Percentiles rank a stretch among this genome's conserved stretches.
These are phyloP conservation scores for Leptinotarsa undecemlineata DNA, from an alignment of 1,140 invertebrate species.

Conservation along the genomic window DNA sequence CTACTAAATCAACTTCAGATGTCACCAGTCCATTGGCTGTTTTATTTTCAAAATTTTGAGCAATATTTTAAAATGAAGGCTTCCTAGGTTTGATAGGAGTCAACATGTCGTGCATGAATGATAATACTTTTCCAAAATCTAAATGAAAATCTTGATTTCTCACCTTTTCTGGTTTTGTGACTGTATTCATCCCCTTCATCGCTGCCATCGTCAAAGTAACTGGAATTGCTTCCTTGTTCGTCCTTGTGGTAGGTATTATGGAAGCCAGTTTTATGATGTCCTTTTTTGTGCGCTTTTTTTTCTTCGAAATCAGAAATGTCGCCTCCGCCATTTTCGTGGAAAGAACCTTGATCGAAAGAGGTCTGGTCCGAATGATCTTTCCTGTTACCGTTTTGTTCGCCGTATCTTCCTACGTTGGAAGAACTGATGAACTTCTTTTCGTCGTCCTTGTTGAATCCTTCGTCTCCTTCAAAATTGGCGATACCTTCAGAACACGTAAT, in stretches of 20 bases:
- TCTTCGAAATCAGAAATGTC: conserved; percentile 51
- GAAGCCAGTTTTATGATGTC: conserved; percentile 67
- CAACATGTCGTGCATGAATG: too few species aligned
- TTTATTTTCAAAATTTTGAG: too few species aligned
- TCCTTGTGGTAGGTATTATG: conserved; percentile 69
- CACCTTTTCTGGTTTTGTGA: conserved; percentile 58
- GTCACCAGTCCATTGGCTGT: too few species aligned
- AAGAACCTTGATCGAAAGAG: conserved; percentile 44
- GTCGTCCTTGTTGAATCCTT: conserved; percentile 47
- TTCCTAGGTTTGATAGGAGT: too few species aligned
- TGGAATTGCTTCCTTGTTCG: conserved; percentile 67
- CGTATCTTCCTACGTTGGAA: conserved; percentile 43
- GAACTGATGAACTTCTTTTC: conserved; percentile 42
- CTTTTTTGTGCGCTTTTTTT: conserved; percentile 64
- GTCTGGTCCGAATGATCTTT: conserved; percentile 42
- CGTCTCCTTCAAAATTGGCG: conserved; percentile 39
- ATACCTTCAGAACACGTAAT: conserved; percentile 26
- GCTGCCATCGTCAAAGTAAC: conserved; percentile 65
- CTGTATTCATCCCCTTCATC: conserved; percentile 62
- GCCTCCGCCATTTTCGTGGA: conserved; percentile 42
- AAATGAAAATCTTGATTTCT: conserved; percentile 42
- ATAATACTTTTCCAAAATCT: conserved; percentile 52
- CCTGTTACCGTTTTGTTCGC: conserved; percentile 40
- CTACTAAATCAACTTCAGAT: too few species aligned
- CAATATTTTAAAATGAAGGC: too few species aligned